Evolutionary conservation across 2,797 vertebrate species (phyloP), one percentile per base, ranked within the genome.

Genomic region (Falco berigora): DNA sequence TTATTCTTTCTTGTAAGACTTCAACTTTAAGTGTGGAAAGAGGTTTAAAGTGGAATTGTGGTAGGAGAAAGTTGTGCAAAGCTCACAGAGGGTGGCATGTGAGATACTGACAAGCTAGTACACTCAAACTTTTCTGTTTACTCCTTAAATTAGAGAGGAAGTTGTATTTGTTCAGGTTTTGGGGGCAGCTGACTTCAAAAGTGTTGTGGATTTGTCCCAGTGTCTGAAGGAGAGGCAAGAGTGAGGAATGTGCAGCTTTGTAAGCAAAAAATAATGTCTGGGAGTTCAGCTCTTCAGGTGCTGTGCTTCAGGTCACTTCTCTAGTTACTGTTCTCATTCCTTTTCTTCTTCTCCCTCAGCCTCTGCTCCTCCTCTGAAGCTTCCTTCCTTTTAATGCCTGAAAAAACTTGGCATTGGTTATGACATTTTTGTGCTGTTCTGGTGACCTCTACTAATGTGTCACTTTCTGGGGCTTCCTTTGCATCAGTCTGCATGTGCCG

Each of bases 21-120:
- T 74, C 8, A 6, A 8, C 30, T 71, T 76, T 4, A 76, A 52
- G 16, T 40, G 28, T 52, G 27, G 36, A 21, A n/a, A 67, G 61
- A 59, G 4, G 4, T 64, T 94, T 44, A 6, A 22, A 66, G n/a
- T 32, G 11, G 38, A 72, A 82, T 46, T 73, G 19, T 30, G 14
- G 17, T 21, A 40, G 56, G 15, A 61, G 32, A 30, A 73, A 12
- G 1, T 17, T 87, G 32, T 56, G 47, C 34, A 90, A 55, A 80
- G 25, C n/a, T 55, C 6, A 4, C 0, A 2, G 19, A 30, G 76
- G 12, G 24, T 40, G 19, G 1, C 16, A 8, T 25, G 14, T 28
- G n/a, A 76, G 30, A 21, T 59, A 55, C 30, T 34, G 34, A 59
- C 47, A 66, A 85, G 36, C 7, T 72, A 25, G 7, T 12, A 3